Conservation (phyloP, 2,113 vertebrate genomes). For the Neomonachus schauinslandi region DNA sequence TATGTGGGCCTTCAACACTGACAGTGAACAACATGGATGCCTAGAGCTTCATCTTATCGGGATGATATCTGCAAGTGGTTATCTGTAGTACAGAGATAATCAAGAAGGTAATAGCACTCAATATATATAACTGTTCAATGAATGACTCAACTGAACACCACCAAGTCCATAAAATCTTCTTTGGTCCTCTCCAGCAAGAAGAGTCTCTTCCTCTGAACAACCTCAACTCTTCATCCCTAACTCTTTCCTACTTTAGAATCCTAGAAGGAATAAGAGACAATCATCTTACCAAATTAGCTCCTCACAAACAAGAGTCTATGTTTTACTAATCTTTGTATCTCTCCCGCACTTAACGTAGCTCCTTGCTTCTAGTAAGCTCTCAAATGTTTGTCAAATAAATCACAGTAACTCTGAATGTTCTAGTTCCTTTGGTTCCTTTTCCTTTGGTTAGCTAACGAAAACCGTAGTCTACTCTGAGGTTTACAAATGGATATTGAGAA, state of each 20-base stretch:
- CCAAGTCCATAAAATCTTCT: not conserved
- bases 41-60: not conserved
- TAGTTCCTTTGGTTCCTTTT: not conserved
- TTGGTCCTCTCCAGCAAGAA: not conserved
- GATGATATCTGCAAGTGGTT: not conserved
- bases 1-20: not conserved
- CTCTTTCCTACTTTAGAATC: not conserved
- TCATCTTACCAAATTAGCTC: not conserved
- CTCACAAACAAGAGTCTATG: not conserved
- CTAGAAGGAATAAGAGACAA: not conserved
- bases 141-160: not conserved
- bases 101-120: not conserved
- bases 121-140: not conserved
- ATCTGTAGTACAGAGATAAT: not conserved
- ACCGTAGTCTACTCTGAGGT: not conserved
- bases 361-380: not conserved
- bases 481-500: not conserved
- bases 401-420: not conserved
- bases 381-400: not conserved
- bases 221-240: not conserved
- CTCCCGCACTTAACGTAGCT: not conserved
- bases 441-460: not conserved
- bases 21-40: not conserved
- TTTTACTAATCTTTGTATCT: not conserved
- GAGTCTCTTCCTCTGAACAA: not conserved